Evolutionary conservation across 2,888 invertebrate genomes (phyloP).

Genomic region (Pachydiplax longipennis): DNA sequence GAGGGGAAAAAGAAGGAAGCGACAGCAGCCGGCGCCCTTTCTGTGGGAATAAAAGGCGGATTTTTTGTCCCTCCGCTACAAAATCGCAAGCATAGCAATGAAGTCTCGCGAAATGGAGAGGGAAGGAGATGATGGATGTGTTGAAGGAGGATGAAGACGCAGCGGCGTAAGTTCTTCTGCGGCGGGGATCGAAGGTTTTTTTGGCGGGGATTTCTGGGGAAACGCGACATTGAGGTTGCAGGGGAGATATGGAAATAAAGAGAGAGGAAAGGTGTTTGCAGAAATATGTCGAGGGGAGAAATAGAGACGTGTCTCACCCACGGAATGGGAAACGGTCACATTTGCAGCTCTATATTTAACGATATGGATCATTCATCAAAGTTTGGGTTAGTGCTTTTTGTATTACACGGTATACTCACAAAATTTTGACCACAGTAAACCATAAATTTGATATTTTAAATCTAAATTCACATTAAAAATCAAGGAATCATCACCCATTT

Average conservation of each 20-base stretch:
- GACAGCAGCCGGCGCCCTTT: neutral
- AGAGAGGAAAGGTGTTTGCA: neutral
- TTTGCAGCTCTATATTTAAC: too few relatives aligned
- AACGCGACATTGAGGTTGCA: neutral
- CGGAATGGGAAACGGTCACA: too few relatives aligned
- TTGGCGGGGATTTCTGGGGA: neutral
- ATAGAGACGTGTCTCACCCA: too few relatives aligned
- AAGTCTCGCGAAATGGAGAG: neutral
- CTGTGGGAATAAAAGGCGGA: neutral
- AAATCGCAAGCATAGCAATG: neutral
- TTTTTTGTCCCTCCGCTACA: neutral
- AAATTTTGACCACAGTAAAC: too few relatives aligned
- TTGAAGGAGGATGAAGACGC: conserved; percentile 12
- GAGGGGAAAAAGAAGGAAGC: too few relatives aligned
- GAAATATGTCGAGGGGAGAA: too few relatives aligned
- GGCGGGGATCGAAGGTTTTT: neutral
- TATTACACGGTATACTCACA: too few relatives aligned
- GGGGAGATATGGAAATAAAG: neutral
- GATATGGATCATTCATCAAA: too few relatives aligned
- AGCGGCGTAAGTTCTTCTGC: neutral
- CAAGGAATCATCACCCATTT: too few relatives aligned
- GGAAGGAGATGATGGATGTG: conserved; percentile 32
- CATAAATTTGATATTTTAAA: too few relatives aligned
- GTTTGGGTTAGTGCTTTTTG: too few relatives aligned
- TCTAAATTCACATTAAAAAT: too few relatives aligned